Percentiles rank a stretch among this genome's conserved stretches.
These are phyloP conservation scores for Apodemia duryi DNA, from an alignment of 2,888 invertebrate species.

Conservation along the genomic window DNA sequence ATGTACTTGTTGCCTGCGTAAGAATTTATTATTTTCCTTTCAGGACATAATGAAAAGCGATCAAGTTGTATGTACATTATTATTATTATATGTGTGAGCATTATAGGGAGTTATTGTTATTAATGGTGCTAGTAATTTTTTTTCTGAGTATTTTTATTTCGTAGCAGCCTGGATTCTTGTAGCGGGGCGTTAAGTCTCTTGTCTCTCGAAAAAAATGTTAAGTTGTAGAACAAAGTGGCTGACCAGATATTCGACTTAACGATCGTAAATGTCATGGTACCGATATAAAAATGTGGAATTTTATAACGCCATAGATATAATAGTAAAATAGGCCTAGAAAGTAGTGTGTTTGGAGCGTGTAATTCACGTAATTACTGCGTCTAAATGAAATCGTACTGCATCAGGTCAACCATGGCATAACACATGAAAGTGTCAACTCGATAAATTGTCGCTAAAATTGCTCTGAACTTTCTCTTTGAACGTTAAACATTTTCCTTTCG, in stretches of 20 bases:
- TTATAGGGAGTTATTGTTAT: too few relatives aligned
- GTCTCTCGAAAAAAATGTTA: too few relatives aligned
- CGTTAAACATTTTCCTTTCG: neutral
- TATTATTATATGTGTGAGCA: too few relatives aligned
- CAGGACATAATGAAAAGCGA: neutral
- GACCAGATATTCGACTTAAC: too few relatives aligned
- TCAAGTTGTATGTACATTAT: too few relatives aligned
- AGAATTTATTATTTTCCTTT: neutral
- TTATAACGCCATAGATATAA: neutral
- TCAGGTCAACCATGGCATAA: conserved; percentile 22
- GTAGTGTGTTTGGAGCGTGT: conserved; percentile 36
- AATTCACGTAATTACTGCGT: conserved; percentile 44
- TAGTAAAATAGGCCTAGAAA: neutral
- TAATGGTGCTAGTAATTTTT: too few relatives aligned
- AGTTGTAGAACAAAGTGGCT: too few relatives aligned
- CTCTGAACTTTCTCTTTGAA: conserved; percentile 3
- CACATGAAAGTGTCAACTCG: conserved; percentile 33
- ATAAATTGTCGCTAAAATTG: neutral
- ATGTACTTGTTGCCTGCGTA: neutral
- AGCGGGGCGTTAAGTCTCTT: too few relatives aligned
- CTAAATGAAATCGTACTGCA: neutral
- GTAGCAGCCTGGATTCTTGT: too few relatives aligned
- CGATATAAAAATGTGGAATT: too few relatives aligned
- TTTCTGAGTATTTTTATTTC: too few relatives aligned
- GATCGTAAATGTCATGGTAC: too few relatives aligned